phyloP scores from a whole-genome alignment of 1,140 invertebrate species.

The Drosophila murphyi region DNA sequence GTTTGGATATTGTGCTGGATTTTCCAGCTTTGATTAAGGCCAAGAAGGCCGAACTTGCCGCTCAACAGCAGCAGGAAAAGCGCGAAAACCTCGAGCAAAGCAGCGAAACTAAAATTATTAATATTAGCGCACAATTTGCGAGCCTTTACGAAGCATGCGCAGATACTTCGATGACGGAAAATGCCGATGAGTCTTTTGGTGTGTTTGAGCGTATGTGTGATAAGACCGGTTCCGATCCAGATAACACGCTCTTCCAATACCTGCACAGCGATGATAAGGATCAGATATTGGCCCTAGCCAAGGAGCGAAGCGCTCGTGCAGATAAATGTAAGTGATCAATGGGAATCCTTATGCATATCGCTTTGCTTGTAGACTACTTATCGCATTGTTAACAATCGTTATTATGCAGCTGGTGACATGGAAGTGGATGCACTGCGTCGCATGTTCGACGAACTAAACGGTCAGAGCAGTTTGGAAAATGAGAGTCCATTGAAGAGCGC shows the following conservation, averaged over 20 bases:
- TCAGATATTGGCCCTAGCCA: constrained; percentile 57
- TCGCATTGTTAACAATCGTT: neutral
- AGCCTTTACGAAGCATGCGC: constrained; percentile 8
- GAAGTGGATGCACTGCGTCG: constrained; percentile 62
- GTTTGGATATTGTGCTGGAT: constrained; percentile 49
- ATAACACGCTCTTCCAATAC: constrained; percentile 77
- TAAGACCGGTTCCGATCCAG: constrained; percentile 76
- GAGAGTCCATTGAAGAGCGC: constrained; percentile 64
- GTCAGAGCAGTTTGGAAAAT: constrained; percentile 48
- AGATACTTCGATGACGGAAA: neutral
- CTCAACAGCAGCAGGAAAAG: constrained; percentile 3
- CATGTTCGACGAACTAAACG: constrained; percentile 50
- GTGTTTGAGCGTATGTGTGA: constrained; percentile 77
- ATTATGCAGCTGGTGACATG: constrained; percentile 27
- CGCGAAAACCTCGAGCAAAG: neutral
- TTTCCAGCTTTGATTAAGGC: constrained; percentile 35
- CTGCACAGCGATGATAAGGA: constrained; percentile 65
- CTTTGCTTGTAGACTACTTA: too few relatives aligned
- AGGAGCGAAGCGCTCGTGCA: constrained; percentile 46
- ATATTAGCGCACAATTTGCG: neutral
- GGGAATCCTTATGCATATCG: too few relatives aligned
- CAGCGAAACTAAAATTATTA: neutral
- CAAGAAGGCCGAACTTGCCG: constrained; percentile 4
- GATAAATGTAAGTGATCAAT: constrained; percentile 29
- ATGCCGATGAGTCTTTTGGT: constrained; percentile 68